These are phyloP conservation scores for Rattus norvegicus DNA, from an alignment of 2,113 vertebrate genomes.

Conservation along the genomic window DNA sequence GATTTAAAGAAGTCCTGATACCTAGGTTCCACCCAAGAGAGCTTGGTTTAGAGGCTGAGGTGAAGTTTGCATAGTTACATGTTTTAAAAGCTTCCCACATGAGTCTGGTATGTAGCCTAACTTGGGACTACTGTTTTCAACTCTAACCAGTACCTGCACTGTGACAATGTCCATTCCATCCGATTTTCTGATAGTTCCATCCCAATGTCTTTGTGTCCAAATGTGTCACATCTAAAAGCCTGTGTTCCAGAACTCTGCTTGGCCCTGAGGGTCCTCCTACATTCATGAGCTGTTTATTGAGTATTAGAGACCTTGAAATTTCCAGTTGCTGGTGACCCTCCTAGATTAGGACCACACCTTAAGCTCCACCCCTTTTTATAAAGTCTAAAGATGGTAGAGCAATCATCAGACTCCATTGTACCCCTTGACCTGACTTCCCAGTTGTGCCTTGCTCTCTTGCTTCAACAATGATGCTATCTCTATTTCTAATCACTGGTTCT, in stretches of 20 bases:
- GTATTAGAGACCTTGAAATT: background rate
- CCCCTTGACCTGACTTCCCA: too few relatives aligned
- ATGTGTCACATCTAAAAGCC: background rate
- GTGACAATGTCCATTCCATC: background rate
- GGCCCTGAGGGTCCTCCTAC: background rate
- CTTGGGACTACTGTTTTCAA: background rate
- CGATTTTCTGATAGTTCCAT: background rate
- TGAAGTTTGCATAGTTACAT: background rate
- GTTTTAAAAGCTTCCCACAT: background rate
- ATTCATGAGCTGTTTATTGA: background rate
- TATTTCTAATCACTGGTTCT: conserved; percentile 26
- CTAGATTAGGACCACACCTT: background rate
- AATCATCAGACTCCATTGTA: background rate
- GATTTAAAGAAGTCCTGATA: background rate
- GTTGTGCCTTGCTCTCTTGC: background rate
- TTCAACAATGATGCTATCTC: background rate
- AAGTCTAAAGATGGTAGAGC: background rate
- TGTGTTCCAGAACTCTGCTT: background rate
- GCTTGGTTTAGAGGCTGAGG: background rate
- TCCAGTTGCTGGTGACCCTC: background rate
- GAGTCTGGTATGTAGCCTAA: background rate
- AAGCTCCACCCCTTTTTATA: background rate
- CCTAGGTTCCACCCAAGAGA: background rate
- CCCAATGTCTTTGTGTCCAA: background rate
- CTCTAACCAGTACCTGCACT: background rate